These are phyloP conservation scores for Opisthograptis luteolata DNA, from an alignment of 2,888 invertebrate species.

Conservation along the genomic window DNA sequence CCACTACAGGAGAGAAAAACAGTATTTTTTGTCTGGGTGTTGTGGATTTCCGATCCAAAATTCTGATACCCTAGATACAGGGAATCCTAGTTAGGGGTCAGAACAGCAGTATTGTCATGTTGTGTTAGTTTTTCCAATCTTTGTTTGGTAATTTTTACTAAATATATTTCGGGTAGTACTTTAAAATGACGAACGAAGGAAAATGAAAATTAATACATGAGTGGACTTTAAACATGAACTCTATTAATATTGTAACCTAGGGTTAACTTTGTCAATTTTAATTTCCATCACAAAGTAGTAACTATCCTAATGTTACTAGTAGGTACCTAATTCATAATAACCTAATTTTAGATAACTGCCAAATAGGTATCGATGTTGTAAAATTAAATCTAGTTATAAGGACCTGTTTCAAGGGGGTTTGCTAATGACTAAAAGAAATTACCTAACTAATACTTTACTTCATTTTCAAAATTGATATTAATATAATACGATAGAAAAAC, in stretches of 20 bases:
- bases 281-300: slow-evolving; percentile 56
- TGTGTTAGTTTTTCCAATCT: too few relatives aligned
- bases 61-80: too few relatives aligned
- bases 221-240: slow-evolving; percentile 8
- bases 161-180: too few relatives aligned
- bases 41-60: too few relatives aligned
- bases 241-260: slow-evolving; percentile 14
- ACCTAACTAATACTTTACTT: slow-evolving; percentile 26
- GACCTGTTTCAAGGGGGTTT: slow-evolving; percentile 24
- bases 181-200: not conserved
- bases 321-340: slow-evolving; percentile 47
- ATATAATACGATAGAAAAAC: slow-evolving; percentile 31
- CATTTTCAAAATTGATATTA: slow-evolving; percentile 41
- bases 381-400: slow-evolving; percentile 50
- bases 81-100: too few relatives aligned
- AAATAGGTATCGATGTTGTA: slow-evolving; percentile 79
- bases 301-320: slow-evolving; percentile 50
- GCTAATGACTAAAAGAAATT: slow-evolving; percentile 26
- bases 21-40: too few relatives aligned
- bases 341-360: slow-evolving; percentile 76
- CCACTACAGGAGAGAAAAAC: too few relatives aligned
- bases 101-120: too few relatives aligned
- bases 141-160: too few relatives aligned
- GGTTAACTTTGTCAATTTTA: slow-evolving; percentile 66
- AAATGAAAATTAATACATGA: too few relatives aligned